These are phyloP conservation scores for Ceratina australensis DNA, from an alignment of 1,140 invertebrate genomes.

Conservation along the genomic window DNA sequence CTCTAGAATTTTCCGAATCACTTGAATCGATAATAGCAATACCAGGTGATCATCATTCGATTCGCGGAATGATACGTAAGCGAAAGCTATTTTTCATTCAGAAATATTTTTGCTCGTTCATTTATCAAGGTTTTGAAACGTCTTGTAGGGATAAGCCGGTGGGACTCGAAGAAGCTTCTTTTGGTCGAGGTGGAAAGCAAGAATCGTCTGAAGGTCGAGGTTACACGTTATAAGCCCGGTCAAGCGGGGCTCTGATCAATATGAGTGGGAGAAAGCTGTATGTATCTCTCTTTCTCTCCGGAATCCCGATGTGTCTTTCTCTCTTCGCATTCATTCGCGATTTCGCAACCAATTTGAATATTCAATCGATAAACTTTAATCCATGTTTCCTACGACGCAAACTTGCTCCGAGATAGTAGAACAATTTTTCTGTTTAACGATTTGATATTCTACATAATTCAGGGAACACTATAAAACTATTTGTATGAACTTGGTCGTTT, in stretches of 20 bases:
- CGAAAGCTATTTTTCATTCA: neutral
- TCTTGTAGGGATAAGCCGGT: no score
- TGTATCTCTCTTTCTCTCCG: constrained; percentile 7
- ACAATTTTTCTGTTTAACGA: neutral
- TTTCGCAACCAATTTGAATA: constrained; percentile 33
- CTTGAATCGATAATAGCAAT: neutral
- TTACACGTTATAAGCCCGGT: constrained; percentile 34
- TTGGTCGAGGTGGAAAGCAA: constrained; percentile 4
- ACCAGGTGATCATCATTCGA: constrained; percentile 1
- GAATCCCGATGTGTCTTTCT: neutral
- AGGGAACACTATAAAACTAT: neutral
- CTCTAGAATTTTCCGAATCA: neutral
- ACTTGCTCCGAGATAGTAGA: neutral
- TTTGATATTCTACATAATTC: neutral
- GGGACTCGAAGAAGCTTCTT: neutral
- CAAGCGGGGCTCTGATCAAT: constrained; percentile 47
- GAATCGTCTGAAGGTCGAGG: constrained; percentile 47
- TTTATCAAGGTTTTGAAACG: no score
- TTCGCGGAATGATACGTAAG: constrained; percentile 7
- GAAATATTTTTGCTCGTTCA: no score
- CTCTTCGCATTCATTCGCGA: neutral
- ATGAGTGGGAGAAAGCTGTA: constrained; percentile 28
- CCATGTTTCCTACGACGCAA: neutral
- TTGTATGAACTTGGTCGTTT: neutral
- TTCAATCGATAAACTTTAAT: constrained; percentile 2